Conservation (phyloP, 2,888 invertebrate species). For the Leucoptera coffeella region DNA sequence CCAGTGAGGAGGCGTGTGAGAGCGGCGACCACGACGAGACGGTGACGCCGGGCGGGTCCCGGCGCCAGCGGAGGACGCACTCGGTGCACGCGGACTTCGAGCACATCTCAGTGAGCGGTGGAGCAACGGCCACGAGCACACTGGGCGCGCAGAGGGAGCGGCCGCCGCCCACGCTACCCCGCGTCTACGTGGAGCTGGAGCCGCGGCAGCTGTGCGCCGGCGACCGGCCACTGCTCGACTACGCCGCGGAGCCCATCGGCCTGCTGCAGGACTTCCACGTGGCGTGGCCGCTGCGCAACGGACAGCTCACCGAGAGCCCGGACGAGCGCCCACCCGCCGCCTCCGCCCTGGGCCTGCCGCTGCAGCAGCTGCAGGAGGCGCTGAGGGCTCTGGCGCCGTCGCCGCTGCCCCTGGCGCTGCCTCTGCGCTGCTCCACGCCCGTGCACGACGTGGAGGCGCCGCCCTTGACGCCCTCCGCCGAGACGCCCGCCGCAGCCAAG, state of each 20-base stretch:
- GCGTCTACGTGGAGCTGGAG: constrained; percentile 32
- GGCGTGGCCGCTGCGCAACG: constrained; percentile 16
- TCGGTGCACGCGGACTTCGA: constrained; percentile 9
- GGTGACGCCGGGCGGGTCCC: background rate
- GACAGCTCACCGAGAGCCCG: background rate
- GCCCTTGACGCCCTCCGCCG: too few relatives aligned
- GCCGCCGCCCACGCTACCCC: constrained; percentile 35
- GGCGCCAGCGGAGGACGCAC: constrained; percentile 1
- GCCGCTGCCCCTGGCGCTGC: constrained; percentile 16
- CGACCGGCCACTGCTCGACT: constrained; percentile 23
- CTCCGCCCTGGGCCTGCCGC: constrained; percentile 19
- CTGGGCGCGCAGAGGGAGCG: constrained; percentile 12
- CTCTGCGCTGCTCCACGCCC: too few relatives aligned
- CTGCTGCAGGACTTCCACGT: constrained; percentile 29
- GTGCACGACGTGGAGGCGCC: too few relatives aligned
- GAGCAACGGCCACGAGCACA: constrained; percentile 9
- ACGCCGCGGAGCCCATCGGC: constrained; percentile 24
- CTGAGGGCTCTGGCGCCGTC: constrained; percentile 3
- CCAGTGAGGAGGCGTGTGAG: too few relatives aligned
- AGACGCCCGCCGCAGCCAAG: too few relatives aligned
- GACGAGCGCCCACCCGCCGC: background rate
- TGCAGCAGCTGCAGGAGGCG: constrained; percentile 19
- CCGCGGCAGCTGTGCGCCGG: constrained; percentile 18
- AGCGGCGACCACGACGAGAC: too few relatives aligned
- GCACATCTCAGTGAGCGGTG: constrained; percentile 12